These are phyloP conservation scores for Chrysopilus asiliformis DNA, from an alignment of 2,888 invertebrate genomes.

Conservation along the genomic window DNA sequence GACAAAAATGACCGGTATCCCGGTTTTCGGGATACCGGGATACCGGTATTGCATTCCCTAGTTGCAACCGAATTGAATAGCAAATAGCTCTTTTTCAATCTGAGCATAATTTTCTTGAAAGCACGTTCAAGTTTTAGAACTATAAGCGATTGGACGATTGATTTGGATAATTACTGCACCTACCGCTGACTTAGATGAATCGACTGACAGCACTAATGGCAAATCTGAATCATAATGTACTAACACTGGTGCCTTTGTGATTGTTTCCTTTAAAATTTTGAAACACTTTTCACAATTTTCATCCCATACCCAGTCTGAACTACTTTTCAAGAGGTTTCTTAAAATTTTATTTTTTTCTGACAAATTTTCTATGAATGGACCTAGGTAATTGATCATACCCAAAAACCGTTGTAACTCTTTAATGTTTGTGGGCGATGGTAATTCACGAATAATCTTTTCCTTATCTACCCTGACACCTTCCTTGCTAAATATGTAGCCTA, in stretches of 20 bases:
- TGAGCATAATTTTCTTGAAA: conserved; percentile 17
- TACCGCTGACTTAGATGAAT: conserved; percentile 18
- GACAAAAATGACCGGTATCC: too few relatives aligned
- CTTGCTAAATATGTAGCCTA: conserved; percentile 9
- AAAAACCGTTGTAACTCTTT: conserved; percentile 11
- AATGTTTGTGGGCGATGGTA: conserved; percentile 8
- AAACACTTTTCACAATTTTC: conserved; percentile 12
- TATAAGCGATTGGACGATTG: too few relatives aligned
- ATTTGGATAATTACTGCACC: too few relatives aligned
- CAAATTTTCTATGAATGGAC: background rate
- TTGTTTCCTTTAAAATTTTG: conserved; percentile 10
- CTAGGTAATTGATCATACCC: conserved; percentile 11
- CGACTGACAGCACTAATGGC: conserved; percentile 16
- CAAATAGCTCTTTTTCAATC: conserved; percentile 23
- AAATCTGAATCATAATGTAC: conserved; percentile 11
- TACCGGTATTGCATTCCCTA: too few relatives aligned
- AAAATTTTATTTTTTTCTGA: conserved; percentile 4
- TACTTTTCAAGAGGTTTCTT: conserved; percentile 12
- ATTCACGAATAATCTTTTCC: conserved; percentile 9
- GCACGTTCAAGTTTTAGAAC: background rate
- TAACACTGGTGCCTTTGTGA: conserved; percentile 11
- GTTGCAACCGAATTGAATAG: conserved; percentile 23
- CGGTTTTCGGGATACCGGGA: too few relatives aligned
- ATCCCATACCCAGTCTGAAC: conserved; percentile 14
- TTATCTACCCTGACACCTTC: conserved; percentile 6